Evolutionary conservation across 2,797 vertebrate species (phyloP).

Genomic region (Borostomias antarcticus): DNA sequence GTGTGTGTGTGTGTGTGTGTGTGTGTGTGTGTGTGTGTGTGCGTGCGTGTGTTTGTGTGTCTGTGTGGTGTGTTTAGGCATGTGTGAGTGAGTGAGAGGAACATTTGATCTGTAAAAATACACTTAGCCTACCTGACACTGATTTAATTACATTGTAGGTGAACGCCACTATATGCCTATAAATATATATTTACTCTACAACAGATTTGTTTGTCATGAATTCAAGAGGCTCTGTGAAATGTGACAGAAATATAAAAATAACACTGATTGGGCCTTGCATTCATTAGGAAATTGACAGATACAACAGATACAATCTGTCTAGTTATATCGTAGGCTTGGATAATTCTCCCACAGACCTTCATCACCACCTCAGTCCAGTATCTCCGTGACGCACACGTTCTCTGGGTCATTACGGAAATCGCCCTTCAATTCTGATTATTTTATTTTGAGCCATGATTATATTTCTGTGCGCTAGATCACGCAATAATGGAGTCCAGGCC

Average conservation of each 20-base stretch:
- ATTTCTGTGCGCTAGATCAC: slow-evolving; percentile 95
- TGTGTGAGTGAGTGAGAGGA: not conserved
- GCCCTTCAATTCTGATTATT: slow-evolving; percentile 99
- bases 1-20: no score
- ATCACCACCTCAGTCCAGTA: slow-evolving; percentile 83
- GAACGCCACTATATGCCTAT: no score
- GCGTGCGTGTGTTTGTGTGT: not conserved
- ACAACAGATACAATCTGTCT: not conserved
- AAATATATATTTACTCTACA: not conserved
- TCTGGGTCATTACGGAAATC: slow-evolving; percentile 98
- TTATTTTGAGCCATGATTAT: slow-evolving; percentile 99
- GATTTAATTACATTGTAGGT: no score
- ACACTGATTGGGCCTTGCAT: not conserved
- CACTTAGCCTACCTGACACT: no score
- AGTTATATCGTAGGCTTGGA: slow-evolving; percentile 28
- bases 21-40: no score
- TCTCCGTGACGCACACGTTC: slow-evolving; percentile 93
- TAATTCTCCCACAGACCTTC: slow-evolving; percentile 70
- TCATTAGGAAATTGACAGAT: not conserved
- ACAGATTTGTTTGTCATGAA: not conserved
- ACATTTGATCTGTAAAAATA: no score
- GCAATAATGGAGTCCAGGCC: slow-evolving; percentile 93
- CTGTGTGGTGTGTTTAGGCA: not conserved
- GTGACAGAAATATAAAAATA: not conserved
- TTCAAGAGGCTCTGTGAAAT: not conserved